phyloP scores from a whole-genome alignment of 2,113 vertebrate genomes.

The Onychostoma macrolepis region DNA sequence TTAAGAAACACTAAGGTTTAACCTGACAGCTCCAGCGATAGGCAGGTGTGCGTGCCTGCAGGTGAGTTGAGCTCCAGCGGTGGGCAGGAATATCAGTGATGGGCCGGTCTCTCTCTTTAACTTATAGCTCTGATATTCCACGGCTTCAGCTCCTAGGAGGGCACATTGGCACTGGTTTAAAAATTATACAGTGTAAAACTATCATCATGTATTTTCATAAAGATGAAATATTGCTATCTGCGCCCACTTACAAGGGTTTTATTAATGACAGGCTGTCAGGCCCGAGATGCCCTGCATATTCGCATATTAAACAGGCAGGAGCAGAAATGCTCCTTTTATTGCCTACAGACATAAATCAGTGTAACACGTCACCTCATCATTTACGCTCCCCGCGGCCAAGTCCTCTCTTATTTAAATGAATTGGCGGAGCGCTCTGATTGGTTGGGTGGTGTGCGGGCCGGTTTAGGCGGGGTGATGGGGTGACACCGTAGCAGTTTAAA shows the following conservation, averaged over 20 bases:
- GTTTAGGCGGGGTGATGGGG: slow-evolving; percentile 60
- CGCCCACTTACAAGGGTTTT: slow-evolving; percentile 88
- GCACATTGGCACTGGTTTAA: slow-evolving; percentile 82
- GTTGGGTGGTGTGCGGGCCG: slow-evolving; percentile 85
- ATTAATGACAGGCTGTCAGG: slow-evolving; percentile 91
- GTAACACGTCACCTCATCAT: slow-evolving; percentile 93
- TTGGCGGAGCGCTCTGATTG: slow-evolving; percentile 89
- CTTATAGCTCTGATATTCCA: slow-evolving; percentile 77
- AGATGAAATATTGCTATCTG: slow-evolving; percentile 89
- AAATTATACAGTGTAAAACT: slow-evolving; percentile 90
- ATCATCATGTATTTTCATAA: slow-evolving; percentile 96
- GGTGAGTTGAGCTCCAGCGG: slow-evolving; percentile 19
- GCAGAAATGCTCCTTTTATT: slow-evolving; percentile 95
- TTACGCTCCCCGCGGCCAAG: slow-evolving; percentile 92
- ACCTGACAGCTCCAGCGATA: not conserved
- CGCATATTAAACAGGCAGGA: slow-evolving; percentile 96
- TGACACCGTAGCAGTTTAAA: slow-evolving; percentile 62
- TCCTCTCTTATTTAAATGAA: slow-evolving; percentile 96
- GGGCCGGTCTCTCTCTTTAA: slow-evolving; percentile 68
- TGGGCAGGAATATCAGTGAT: slow-evolving; percentile 23
- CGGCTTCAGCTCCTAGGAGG: slow-evolving; percentile 71
- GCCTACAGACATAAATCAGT: slow-evolving; percentile 94
- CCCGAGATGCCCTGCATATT: slow-evolving; percentile 93
- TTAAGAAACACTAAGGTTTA: not conserved
- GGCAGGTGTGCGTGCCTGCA: slow-evolving; percentile 4